Evolutionary conservation across 1,140 invertebrate species (phyloP).

Genomic region (Polyergus mexicanus): DNA sequence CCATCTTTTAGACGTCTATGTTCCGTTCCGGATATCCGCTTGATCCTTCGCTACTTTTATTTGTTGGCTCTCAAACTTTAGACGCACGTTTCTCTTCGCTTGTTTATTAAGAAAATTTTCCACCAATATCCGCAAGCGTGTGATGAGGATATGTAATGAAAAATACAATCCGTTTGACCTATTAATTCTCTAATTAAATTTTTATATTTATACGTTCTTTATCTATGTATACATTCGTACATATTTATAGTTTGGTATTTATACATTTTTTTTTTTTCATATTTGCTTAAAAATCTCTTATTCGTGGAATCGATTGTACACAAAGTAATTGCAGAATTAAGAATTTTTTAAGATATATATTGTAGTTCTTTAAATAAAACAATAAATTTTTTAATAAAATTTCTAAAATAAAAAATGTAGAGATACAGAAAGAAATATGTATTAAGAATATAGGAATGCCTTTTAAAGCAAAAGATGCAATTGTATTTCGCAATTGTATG

Average conservation of each 20-base stretch:
- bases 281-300: slow-evolving; percentile 24
- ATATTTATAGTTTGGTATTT: neutral
- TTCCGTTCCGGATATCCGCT: slow-evolving; percentile 47
- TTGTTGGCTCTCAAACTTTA: slow-evolving; percentile 7
- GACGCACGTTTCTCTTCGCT: neutral
- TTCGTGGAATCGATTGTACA: neutral
- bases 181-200: neutral
- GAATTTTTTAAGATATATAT: neutral
- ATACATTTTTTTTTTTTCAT: slow-evolving; percentile 3
- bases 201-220: neutral
- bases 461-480: neutral
- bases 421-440: neutral
- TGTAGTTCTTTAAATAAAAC: slow-evolving; percentile 1
- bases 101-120: slow-evolving; percentile 32
- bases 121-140: neutral
- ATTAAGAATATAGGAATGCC: neutral
- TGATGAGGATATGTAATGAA: neutral
- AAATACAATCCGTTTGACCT: neutral
- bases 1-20: slow-evolving; percentile 39
- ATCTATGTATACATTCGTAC: neutral
- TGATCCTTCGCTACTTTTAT: slow-evolving; percentile 32
- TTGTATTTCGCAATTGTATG: neutral
- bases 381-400: neutral
- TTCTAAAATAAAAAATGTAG: neutral
- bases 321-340: neutral